phyloP scores from a whole-genome alignment of 2,113 vertebrate species.

The Pelobates fuscus region DNA sequence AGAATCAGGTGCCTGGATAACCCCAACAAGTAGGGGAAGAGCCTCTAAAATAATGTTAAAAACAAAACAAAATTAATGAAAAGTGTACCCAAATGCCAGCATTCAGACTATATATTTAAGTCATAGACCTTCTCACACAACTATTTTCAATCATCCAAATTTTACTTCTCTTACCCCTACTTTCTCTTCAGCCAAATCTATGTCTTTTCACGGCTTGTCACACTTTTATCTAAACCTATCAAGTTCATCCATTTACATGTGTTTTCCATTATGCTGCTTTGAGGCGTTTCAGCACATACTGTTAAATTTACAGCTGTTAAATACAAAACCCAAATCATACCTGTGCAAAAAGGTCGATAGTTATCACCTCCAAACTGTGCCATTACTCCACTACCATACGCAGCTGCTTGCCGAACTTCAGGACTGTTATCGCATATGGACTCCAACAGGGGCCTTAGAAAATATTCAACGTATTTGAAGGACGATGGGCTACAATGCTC shows the following conservation, averaged over 20 bases:
- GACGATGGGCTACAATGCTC: slow-evolving; percentile 97
- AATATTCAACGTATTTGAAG: slow-evolving; percentile 92
- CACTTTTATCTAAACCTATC: too few species aligned
- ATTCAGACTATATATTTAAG: too few species aligned
- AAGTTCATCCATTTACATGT: too few species aligned
- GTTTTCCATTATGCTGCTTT: too few species aligned
- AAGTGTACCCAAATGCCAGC: background rate
- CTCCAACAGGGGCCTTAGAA: slow-evolving; percentile 89
- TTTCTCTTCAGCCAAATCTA: too few species aligned
- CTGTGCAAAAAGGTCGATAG: slow-evolving; percentile 93
- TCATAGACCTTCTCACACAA: too few species aligned
- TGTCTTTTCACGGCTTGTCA: too few species aligned
- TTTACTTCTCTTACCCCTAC: too few species aligned
- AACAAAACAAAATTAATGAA: background rate
- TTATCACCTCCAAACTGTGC: slow-evolving; percentile 93
- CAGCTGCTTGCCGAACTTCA: slow-evolving; percentile 93
- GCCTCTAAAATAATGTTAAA: slow-evolving; percentile 78
- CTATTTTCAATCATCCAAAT: too few species aligned
- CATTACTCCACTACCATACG: slow-evolving; percentile 94
- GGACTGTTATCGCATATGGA: slow-evolving; percentile 89
- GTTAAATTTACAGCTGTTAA: too few species aligned
- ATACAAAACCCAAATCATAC: slow-evolving; percentile 60
- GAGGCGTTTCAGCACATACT: too few species aligned
- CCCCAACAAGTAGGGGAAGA: slow-evolving; percentile 86
- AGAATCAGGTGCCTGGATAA: slow-evolving; percentile 90